A percentile compares a stretch with the other conserved stretches of the same genome.
Conservation (phyloP, 2,797 vertebrate genomes). For the Micromesistius poutassou region DNA sequence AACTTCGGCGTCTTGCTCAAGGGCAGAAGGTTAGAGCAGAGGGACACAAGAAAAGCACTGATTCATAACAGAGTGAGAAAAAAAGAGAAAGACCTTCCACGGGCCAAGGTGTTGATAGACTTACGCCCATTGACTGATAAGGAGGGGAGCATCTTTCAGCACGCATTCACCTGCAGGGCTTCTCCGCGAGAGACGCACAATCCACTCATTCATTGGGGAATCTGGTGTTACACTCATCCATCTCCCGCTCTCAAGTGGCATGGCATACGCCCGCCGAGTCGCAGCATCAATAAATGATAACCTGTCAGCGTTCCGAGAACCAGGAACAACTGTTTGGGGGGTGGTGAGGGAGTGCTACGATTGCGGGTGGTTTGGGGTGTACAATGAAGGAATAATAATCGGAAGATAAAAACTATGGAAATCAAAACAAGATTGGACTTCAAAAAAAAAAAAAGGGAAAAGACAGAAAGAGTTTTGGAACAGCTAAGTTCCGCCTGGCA, state of each 20-base stretch:
- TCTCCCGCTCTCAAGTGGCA: conserved; percentile 44
- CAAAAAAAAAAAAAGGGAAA: conserved; percentile 16
- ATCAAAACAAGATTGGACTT: conserved; percentile 5
- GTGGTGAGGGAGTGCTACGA: background rate
- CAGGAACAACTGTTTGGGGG: conserved; percentile 17
- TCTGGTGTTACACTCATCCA: conserved; percentile 49
- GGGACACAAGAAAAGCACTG: conserved; percentile 69
- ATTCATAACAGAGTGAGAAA: conserved; percentile 65
- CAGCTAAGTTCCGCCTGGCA: conserved; percentile 57
- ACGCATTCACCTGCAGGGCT: conserved; percentile 61
- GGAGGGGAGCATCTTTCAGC: conserved; percentile 71
- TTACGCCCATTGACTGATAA: conserved; percentile 69
- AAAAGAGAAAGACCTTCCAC: conserved; percentile 46
- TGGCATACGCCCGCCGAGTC: background rate
- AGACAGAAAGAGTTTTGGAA: conserved; percentile 43
- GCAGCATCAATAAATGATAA: conserved; percentile 51
- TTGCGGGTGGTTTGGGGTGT: too few relatives aligned
- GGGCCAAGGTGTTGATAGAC: conserved; percentile 69
- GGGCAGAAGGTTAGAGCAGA: conserved; percentile 50
- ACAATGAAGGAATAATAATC: too few relatives aligned
- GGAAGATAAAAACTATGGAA: conserved; percentile 8
- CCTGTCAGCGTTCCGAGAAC: conserved; percentile 39
- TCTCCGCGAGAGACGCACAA: conserved; percentile 57
- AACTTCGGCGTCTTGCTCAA: conserved; percentile 44
- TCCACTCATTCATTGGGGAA: conserved; percentile 56